Evolutionary conservation across 2,888 invertebrate genomes (phyloP), one percentile per base, ranked within the genome.

Genomic region (Eurytoma adleriae): DNA sequence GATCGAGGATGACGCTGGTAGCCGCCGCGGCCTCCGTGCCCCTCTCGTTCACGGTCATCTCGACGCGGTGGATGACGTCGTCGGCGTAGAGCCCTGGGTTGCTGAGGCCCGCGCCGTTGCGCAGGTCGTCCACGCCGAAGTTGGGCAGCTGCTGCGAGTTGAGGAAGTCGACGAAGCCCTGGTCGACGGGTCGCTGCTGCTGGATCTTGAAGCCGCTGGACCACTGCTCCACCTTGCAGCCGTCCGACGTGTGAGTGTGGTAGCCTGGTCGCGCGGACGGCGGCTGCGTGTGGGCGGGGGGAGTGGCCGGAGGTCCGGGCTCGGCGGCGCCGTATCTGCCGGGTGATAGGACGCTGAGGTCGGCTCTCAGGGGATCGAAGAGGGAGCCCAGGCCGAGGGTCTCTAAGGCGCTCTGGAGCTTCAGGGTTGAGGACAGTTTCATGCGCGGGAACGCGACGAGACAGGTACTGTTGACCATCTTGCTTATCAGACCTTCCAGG

Each of bases 11-110:
- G 0, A 93, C 92, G 1, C 92, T 91, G 0, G 95, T 94, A 0
- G 93, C 94, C 0, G 96, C 95, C 0, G 94, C 94, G 0, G 95
- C 96, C 86, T 94, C 94, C 0, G 95, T 95, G 0, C 95, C 95
- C 27, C 91, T 93, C 88, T 96, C 96, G 82, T 93, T 92, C 78
- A 95, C 92, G 81, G 92, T 93, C 84, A 95, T 92, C 85, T 92
- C 93, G 0, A 94, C 95, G 85, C 94, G 94, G 85, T 95, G 95
- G 57, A 94, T 85, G 18, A 95, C 92, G 16, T 94, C 91, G 83
- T 94, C 93, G 1, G 94, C 94, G 84, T 92, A 93, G 54, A 95
- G 88, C 40, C 93, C 93, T 0, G 95, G 94, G 89, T 94, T 95
- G 69, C 86, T 86, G 4, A 91, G 84, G 48, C 86, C 86, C 2